These are phyloP conservation scores for Syndactyla subalaris DNA, from an alignment of 2,797 vertebrate genomes.

Conservation along the genomic window DNA sequence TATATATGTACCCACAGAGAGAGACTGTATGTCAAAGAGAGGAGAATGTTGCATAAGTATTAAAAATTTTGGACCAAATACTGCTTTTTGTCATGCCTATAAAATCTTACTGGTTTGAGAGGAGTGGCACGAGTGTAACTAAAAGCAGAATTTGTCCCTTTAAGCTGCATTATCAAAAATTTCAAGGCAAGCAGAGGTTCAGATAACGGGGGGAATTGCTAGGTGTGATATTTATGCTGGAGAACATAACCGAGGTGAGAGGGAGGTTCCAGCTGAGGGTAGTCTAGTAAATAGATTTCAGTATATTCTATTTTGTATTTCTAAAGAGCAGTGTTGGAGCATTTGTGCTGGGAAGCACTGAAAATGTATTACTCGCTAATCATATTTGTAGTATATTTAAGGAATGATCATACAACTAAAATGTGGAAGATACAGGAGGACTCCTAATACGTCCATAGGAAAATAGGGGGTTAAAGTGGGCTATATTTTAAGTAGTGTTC, in stretches of 20 bases:
- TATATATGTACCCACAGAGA: background rate
- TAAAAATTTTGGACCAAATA: background rate
- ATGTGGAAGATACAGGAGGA: background rate
- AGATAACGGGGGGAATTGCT: background rate
- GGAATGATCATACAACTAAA: background rate
- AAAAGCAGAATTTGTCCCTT: background rate
- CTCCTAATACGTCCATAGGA: background rate
- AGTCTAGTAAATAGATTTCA: background rate
- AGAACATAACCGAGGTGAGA: background rate
- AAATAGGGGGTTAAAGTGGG: slow-evolving; percentile 77
- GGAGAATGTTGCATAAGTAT: background rate
- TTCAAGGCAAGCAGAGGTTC: background rate
- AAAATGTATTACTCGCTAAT: background rate
- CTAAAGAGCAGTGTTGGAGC: background rate
- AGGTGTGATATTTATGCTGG: background rate
- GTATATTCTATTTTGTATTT: background rate
- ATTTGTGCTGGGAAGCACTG: background rate
- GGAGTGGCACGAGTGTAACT: background rate
- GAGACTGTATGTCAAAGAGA: background rate
- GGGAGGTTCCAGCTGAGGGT: background rate
- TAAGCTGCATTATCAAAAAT: background rate
- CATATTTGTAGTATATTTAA: background rate
- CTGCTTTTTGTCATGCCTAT: background rate
- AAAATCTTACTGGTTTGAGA: background rate
- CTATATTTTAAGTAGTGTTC: slow-evolving; percentile 82